Percentiles rank a stretch among this genome's conserved stretches.
Conservation (phyloP, 2,113 vertebrate species). For the Ellobius talpinus region DNA sequence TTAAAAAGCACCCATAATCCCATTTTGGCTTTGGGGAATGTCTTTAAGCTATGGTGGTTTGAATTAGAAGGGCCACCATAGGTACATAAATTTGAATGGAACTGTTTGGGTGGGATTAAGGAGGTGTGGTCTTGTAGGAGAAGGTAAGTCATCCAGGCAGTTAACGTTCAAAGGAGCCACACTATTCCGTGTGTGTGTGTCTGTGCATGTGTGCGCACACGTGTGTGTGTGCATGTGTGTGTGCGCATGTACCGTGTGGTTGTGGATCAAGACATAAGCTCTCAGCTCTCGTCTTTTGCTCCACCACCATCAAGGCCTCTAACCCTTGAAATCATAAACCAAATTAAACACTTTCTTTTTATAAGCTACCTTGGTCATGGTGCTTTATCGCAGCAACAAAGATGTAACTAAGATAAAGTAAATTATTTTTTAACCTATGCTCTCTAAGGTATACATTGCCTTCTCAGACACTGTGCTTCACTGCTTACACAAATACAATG, state of each 20-base stretch:
- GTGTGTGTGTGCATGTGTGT: not conserved
- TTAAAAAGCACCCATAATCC: not conserved
- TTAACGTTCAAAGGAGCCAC: not conserved
- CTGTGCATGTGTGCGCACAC: not conserved
- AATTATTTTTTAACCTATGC: slow-evolving; percentile 39
- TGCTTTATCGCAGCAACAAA: not conserved
- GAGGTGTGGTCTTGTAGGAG: not conserved
- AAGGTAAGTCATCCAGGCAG: not conserved
- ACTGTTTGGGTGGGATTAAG: not conserved
- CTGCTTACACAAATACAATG: not conserved
- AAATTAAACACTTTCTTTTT: not conserved
- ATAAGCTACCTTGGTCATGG: not conserved
- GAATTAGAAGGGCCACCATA: not conserved
- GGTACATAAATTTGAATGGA: not conserved
- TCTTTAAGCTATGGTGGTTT: not conserved
- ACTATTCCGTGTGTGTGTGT: not conserved
- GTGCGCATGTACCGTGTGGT: not conserved
- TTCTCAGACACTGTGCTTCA: not conserved
- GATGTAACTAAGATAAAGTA: not conserved
- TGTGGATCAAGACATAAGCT: not conserved
- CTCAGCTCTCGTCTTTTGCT: not conserved
- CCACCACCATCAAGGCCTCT: not conserved
- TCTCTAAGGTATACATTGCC: not conserved
- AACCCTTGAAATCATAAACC: not conserved
- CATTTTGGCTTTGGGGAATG: not conserved